Evolutionary conservation across 2,113 vertebrate genomes (phyloP), one percentile per base, ranked within the genome.

Genomic region (Dicerorhinus sumatrensis): DNA sequence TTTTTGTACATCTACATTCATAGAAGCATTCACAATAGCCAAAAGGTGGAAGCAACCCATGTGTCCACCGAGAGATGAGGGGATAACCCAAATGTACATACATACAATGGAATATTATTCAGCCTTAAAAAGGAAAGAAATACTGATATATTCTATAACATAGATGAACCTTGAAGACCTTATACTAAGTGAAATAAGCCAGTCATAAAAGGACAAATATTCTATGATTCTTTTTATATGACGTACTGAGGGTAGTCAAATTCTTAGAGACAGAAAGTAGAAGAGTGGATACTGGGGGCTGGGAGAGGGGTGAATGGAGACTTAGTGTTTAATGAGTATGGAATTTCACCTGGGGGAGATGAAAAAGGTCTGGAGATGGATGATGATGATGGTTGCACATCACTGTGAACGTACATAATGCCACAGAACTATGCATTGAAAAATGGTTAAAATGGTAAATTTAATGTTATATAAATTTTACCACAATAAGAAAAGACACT

Each of bases 401-500:
- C 33, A 93, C 0, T 69, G 12, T 91, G 42, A 79, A 63, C 80
- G 20, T 75, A n/a, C 36, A 89, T n/a, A 91, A 51, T 80, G 39
- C 14, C 8, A 58, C 5, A 97, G 73, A 84, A 77, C 18, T 70
- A 2, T 70, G 69, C 8, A 33, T n/a, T 67, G 94, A 69, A 39
- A 89, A 81, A 73, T 83, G 3, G 17, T 48, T 87, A 88, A 88
- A 51, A 96, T 39, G 36, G 20, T 97, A 23, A 84, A 81, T 95
- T 79, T 94, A 63, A 73, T 90, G 33, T 83, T 54, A 54, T 92
- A 73, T n/a, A 23, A 11, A 56, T 91, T 91, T 93, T 93, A 56
- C 6, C 42, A 76, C n/a, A 48, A 54, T 75, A 70, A 62, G 85
- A 63, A 79, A 21, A 85, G 36, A 97, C 72, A 0, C 21, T 91